These are phyloP conservation scores for Rhizomys pruinosus DNA, from an alignment of 2,113 vertebrate genomes.

Conservation along the genomic window DNA sequence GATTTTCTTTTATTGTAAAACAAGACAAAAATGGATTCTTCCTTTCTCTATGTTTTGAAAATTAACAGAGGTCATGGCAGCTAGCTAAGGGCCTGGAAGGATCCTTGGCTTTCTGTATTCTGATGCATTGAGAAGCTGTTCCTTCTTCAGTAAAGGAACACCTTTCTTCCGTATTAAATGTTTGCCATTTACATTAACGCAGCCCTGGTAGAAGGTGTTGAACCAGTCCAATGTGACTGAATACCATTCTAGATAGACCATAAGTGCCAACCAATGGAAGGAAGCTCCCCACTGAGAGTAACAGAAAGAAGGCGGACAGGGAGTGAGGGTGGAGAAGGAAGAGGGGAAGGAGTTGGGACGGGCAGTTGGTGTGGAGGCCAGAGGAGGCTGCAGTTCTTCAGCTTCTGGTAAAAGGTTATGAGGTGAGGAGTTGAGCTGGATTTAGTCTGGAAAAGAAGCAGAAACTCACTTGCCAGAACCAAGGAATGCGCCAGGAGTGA, in stretches of 20 bases:
- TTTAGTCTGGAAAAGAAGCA: background rate
- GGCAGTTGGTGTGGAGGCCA: background rate
- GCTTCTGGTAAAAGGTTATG: background rate
- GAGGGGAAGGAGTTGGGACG: background rate
- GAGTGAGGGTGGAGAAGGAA: background rate
- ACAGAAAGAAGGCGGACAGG: background rate
- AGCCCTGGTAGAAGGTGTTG: background rate
- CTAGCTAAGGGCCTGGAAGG: background rate
- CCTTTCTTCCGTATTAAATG: background rate
- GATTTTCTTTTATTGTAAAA: slow-evolving; percentile 37
- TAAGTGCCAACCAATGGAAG: background rate
- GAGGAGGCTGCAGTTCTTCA: background rate
- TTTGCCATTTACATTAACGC: background rate
- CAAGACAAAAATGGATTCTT: background rate
- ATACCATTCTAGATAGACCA: background rate
- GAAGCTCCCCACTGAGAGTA: background rate
- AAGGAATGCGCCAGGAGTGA: background rate
- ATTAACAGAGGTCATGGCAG: background rate
- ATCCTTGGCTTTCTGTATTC: background rate
- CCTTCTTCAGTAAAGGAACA: background rate
- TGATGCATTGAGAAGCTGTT: background rate
- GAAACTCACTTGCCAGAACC: background rate
- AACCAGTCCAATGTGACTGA: background rate
- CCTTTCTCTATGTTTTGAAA: background rate
- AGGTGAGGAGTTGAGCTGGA: background rate